Evolutionary conservation across 1,140 invertebrate genomes (phyloP).

Genomic region (Popillia japonica): DNA sequence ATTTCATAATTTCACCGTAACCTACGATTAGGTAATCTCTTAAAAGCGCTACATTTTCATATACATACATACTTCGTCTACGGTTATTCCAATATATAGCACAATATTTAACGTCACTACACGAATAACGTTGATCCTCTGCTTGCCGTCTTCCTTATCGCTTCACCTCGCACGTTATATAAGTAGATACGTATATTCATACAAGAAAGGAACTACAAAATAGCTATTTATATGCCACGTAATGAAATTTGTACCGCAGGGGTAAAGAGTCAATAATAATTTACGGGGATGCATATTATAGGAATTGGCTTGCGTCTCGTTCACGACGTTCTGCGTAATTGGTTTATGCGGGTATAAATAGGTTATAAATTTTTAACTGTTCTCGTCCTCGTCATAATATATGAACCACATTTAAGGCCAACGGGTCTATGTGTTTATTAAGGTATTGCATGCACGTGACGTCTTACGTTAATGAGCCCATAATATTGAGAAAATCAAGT

Average conservation of each 20-base stretch:
- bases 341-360: slow-evolving; percentile 21
- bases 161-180: slow-evolving; percentile 17
- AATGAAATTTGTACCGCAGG: slow-evolving; percentile 27
- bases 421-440: slow-evolving; percentile 13
- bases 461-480: neutral
- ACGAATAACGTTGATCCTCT: slow-evolving; percentile 12
- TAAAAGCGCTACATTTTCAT: neutral
- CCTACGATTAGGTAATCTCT: neutral
- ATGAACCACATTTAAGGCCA: neutral
- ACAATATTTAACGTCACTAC: neutral
- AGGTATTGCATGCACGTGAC: slow-evolving; percentile 3
- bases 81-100: neutral
- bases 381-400: slow-evolving; percentile 12
- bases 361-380: slow-evolving; percentile 31
- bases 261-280: slow-evolving; percentile 28
- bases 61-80: neutral
- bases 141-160: neutral
- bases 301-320: neutral
- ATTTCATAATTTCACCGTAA: neutral
- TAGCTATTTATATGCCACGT: slow-evolving; percentile 27
- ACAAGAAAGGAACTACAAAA: neutral
- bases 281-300: slow-evolving; percentile 20
- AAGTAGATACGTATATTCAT: neutral
- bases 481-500: slow-evolving; percentile 2
- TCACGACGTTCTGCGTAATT: slow-evolving; percentile 10